A percentile compares a stretch with the other conserved stretches of the same genome.
phyloP scores from a whole-genome alignment of 2,888 invertebrate species.

The Orthonychiurus folsomi region DNA sequence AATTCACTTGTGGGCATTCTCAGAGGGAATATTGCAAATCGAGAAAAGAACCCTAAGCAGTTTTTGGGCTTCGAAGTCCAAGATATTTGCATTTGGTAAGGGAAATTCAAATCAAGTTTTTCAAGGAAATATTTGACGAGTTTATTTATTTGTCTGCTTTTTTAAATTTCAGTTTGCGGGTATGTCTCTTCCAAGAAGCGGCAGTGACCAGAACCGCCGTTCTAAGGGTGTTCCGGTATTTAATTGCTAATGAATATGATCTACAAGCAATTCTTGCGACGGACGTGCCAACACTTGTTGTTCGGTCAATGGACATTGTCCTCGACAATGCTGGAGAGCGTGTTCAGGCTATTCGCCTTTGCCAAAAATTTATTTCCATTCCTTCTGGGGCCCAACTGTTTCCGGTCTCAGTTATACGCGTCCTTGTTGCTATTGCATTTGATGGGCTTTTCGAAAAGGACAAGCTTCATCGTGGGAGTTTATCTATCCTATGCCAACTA shows the following conservation, averaged over 20 bases:
- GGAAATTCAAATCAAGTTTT: background rate
- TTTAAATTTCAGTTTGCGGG: conserved; percentile 69
- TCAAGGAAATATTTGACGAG: too few species aligned
- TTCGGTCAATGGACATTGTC: conserved; percentile 80
- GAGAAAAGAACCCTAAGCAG: conserved; percentile 20
- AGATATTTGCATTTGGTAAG: conserved; percentile 71
- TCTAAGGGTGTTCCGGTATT: conserved; percentile 74
- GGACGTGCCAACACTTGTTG: conserved; percentile 73
- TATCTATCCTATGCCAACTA: conserved; percentile 81
- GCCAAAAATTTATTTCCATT: conserved; percentile 52
- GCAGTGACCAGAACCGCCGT: conserved; percentile 84
- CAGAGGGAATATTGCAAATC: conserved; percentile 21
- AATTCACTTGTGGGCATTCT: conserved; percentile 78
- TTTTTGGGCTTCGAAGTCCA: conserved; percentile 62
- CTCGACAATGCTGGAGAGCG: conserved; percentile 72
- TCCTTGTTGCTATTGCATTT: conserved; percentile 71
- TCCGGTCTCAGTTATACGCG: conserved; percentile 65
- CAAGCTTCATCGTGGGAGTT: conserved; percentile 69
- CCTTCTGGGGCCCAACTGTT: conserved; percentile 46
- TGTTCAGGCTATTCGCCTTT: conserved; percentile 79
- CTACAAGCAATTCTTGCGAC: conserved; percentile 68
- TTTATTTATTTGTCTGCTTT: too few species aligned
- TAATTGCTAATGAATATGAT: conserved; percentile 67
- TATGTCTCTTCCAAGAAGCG: conserved; percentile 73
- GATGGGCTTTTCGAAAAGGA: conserved; percentile 72